Evolutionary conservation across 2,888 invertebrate species (phyloP), one percentile per base, ranked within the genome.

Genomic region (Andrena chrysosceles): DNA sequence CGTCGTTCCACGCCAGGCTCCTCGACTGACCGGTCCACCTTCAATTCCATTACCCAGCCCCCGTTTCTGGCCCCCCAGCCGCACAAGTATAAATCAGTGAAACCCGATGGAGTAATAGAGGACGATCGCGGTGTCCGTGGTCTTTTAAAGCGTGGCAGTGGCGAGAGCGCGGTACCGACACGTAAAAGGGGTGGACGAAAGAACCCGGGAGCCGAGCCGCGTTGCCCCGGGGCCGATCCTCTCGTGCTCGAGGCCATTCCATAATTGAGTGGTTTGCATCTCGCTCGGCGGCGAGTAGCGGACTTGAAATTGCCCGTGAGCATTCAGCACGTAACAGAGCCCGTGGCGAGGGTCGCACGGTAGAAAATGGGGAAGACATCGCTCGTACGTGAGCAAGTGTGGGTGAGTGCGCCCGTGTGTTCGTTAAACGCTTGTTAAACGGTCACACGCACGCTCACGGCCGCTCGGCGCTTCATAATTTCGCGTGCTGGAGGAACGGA

Each of bases 241-340:
- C 84, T 86, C 75, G 81, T 84, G 90, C 92, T 89, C 85, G 82
- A 85, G 90, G 91, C 89, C 81, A 85, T 82, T 85, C 87, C 90
- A 89, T 93, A 93, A 93, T 93, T 93, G 93, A 93, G 92, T 92
- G 92, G 92, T 93, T 93, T 92, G 92, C 92, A 92, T 93, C 91
- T 90, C 86, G 87, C 78, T 86, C 81, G 82, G 68, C 75, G 74
- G 75, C 77, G 77, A 76, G 71, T 72, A 84, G 80, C 84, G 70
- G 79, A 71, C 74, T 77, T 71, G 74, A 68, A 29, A 72, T 76
- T 87, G 84, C 81, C 85, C 77, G 77, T 82, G 82, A 88, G 77
- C 81, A 77, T 71, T 77, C 76, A 13, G 20, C 54, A 23, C 54
- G 20, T 54, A 54, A 54, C n/a, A 23, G 54, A n/a, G 54, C 54